Evolutionary conservation across 2,797 vertebrate genomes (phyloP), one percentile per base, ranked within the genome.

Genomic region (Onychomys torridus): DNA sequence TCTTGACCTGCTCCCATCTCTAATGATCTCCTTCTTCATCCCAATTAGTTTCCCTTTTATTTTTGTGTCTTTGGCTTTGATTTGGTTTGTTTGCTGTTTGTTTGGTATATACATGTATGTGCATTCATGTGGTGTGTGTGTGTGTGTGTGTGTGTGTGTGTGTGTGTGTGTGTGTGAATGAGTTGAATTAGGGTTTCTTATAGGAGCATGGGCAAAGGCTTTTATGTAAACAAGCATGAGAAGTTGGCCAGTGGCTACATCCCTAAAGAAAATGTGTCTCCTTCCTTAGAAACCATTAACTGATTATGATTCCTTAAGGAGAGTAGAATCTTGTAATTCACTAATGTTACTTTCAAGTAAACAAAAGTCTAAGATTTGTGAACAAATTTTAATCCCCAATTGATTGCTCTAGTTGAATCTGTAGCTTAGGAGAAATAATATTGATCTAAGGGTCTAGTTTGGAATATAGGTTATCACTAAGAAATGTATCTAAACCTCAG

Each of bases 311-410:
- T 69, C 7, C 63, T 69, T 32, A 69, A 52, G 6, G 43, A 49
- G 32, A 49, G 19, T 14, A n/a, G 63, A 67, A 17, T 14, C 29
- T 65, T 34, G 5, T 69, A 3, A 85, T 67, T 65, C 40, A 32
- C 1, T n/a, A n/a, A 67, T 65, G 43, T 52, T 67, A 32, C n/a
- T 88, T 95, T 55, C 59, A 81, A 69, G 49, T 76, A 89, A 84
- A 17, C 61, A 52, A 67, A 96, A 91, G 23, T 81, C 83, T 83
- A 90, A 96, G 37, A 67, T 89, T 82, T 91, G 55, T 92, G n/a
- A 95, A 78, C 90, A 94, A 93, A 85, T 93, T 88, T 52, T 63
- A 94, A 86, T 93, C 94, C 23, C 75, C 90, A 89, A 73, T 89
- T 81, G 78, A 34, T 89, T n/a, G 79, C 4, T 82, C 73, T 59